These are phyloP conservation scores for Himalopsyche anomala DNA, from an alignment of 2,888 invertebrate species.

Conservation along the genomic window DNA sequence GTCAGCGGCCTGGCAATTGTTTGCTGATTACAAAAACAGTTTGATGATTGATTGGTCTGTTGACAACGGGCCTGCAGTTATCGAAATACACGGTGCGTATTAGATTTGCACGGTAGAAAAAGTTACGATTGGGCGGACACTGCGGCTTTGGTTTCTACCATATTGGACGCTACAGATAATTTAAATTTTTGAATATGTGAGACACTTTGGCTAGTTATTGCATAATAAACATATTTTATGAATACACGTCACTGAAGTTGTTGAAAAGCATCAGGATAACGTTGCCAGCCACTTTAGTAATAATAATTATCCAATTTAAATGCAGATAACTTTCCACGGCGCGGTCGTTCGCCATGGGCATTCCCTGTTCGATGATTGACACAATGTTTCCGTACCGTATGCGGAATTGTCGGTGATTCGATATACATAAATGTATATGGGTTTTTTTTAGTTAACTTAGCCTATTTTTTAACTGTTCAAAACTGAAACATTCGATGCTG, in stretches of 20 bases:
- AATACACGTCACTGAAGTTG: not conserved
- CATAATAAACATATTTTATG: not conserved
- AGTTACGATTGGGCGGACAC: too few relatives aligned
- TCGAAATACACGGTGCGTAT: too few relatives aligned
- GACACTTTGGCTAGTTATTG: too few relatives aligned
- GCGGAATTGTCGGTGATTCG: not conserved
- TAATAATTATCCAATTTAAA: conserved; percentile 32
- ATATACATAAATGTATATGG: too few relatives aligned
- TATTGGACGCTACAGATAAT: too few relatives aligned
- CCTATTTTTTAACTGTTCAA: too few relatives aligned
- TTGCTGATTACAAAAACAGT: not conserved
- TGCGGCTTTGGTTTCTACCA: too few relatives aligned
- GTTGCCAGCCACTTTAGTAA: not conserved
- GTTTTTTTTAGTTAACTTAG: too few relatives aligned
- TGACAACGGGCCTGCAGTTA: too few relatives aligned
- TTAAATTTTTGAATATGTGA: too few relatives aligned
- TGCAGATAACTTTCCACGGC: not conserved
- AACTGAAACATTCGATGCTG: too few relatives aligned
- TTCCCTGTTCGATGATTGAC: not conserved
- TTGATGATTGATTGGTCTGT: not conserved
- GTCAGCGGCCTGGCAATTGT: not conserved
- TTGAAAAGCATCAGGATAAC: not conserved
- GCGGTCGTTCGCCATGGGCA: conserved; percentile 8
- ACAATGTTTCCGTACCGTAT: not conserved
- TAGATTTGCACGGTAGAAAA: too few relatives aligned